Evolutionary conservation across 2,113 vertebrate species (phyloP).

Genomic region (Cyprinodon tularosa): DNA sequence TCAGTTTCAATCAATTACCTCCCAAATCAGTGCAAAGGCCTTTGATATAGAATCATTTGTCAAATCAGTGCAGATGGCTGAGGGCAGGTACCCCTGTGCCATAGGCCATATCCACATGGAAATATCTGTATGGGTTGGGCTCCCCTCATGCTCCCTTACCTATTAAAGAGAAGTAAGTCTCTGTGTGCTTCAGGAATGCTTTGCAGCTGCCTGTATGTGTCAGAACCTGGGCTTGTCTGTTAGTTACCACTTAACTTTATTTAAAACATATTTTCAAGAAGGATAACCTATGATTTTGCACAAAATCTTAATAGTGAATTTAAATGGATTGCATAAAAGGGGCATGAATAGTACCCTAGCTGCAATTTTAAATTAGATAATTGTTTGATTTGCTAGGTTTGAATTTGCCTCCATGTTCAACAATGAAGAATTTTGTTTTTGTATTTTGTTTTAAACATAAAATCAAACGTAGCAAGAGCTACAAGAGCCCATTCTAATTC

Average conservation of each 20-base stretch:
- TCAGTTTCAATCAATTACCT: slow-evolving; percentile 83
- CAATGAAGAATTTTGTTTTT: too few species aligned
- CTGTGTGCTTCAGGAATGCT: slow-evolving; percentile 69
- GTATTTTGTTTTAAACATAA: too few species aligned
- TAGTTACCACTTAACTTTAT: slow-evolving; percentile 55
- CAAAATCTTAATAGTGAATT: slow-evolving; percentile 21
- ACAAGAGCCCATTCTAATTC: too few species aligned
- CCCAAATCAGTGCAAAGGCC: slow-evolving; percentile 78
- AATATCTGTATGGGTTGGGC: slow-evolving; percentile 72
- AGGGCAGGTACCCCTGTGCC: slow-evolving; percentile 75
- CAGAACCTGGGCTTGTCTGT: slow-evolving; percentile 72
- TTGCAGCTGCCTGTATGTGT: slow-evolving; percentile 55
- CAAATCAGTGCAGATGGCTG: slow-evolving; percentile 78
- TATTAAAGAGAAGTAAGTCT: slow-evolving; percentile 77
- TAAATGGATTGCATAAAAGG: slow-evolving; percentile 2
- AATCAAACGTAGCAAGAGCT: too few species aligned
- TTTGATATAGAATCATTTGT: slow-evolving; percentile 84
- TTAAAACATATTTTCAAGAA: slow-evolving; percentile 39
- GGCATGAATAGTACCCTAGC: background rate
- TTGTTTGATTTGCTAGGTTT: slow-evolving; percentile 8
- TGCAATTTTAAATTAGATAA: slow-evolving; percentile 6
- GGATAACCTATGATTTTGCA: slow-evolving; percentile 15
- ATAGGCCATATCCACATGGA: slow-evolving; percentile 76
- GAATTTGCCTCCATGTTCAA: background rate
- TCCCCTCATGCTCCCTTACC: slow-evolving; percentile 64